Evolutionary conservation across 2,797 vertebrate genomes (phyloP).

Genomic region (Hydrolagus colliei): DNA sequence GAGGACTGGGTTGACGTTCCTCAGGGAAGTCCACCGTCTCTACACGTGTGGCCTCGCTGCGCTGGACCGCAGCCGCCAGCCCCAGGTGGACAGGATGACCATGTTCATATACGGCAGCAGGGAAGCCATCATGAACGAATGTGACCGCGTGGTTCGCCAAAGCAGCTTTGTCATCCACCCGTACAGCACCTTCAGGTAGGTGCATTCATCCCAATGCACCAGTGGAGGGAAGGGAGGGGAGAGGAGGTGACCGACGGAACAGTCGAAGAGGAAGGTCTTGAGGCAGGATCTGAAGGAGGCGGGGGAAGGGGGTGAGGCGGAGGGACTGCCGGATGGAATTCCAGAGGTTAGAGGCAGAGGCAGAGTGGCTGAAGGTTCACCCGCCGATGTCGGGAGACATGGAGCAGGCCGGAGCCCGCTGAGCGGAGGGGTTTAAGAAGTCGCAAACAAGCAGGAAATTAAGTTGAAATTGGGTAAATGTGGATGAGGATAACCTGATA

Average conservation of each 20-base stretch:
- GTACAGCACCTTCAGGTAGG: background rate
- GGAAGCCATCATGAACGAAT: constrained; percentile 27
- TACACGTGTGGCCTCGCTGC: too few species aligned
- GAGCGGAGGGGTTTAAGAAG: too few species aligned
- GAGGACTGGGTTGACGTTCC: too few species aligned
- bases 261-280: background rate
- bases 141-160: constrained; percentile 1
- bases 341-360: background rate
- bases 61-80: background rate
- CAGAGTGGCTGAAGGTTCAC: too few species aligned
- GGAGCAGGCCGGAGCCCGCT: too few species aligned
- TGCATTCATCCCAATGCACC: background rate
- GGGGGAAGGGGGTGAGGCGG: too few species aligned
- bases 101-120: constrained; percentile 31
- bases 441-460: too few species aligned
- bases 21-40: too few species aligned
- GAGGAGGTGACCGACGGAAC: background rate
- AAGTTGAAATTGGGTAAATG: too few species aligned
- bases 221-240: background rate
- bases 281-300: too few species aligned
- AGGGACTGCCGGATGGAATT: background rate
- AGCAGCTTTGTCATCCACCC: background rate
- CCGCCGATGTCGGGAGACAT: too few species aligned
- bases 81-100: constrained; percentile 16
- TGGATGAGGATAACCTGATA: too few species aligned